Evolutionary conservation across 2,113 vertebrate genomes (phyloP), one percentile per base, ranked within the genome.

Genomic region (Nesoenas mayeri): DNA sequence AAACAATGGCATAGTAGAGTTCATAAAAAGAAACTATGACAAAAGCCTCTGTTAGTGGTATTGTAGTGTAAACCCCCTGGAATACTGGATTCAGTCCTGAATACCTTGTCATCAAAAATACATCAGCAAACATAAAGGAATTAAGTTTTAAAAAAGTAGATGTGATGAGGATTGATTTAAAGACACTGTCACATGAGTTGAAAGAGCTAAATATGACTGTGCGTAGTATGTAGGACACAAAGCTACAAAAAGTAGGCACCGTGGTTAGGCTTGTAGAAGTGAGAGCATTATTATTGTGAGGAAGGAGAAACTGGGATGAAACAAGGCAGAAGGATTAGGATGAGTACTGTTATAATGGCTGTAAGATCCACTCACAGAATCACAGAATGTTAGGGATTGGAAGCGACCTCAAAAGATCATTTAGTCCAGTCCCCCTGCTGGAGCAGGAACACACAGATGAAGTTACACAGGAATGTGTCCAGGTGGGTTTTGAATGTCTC

Each of bases 1-100:
- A 87, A 84, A 91, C 70, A 95, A 69, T 82, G n/a, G 70, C 15
- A 81, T 44, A 65, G 40, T n/a, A 36, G 62, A 65, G 62, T 77
- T 91, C 66, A 57, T 64, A 82, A 92, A 56, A 62, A 88, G 82
- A 91, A 95, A 86, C 56, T 60, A 57, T 75, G 87, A 86, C 84
- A 89, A 91, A 87, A 65, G 56, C 77, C 50, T 69, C 71, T 38
- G 19, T 85, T 32, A 65, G 70, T 42, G 28, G 66, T 40, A 65
- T 4, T 25, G 24, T 58, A 31, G 32, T 25, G 8, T n/a, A 91
- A 95, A 56, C 14, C 6, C 62, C 19, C 54, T 54, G 47, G 47
- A 88, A 74, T 42, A 88, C 14, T 84, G 51, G 60, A 42, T 86
- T 85, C 74, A 42, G 22, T 77, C 51, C 24, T 85, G 48, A 74